These are phyloP conservation scores for Drosophila truncata DNA, from an alignment of 1,140 invertebrate genomes.

Conservation along the genomic window DNA sequence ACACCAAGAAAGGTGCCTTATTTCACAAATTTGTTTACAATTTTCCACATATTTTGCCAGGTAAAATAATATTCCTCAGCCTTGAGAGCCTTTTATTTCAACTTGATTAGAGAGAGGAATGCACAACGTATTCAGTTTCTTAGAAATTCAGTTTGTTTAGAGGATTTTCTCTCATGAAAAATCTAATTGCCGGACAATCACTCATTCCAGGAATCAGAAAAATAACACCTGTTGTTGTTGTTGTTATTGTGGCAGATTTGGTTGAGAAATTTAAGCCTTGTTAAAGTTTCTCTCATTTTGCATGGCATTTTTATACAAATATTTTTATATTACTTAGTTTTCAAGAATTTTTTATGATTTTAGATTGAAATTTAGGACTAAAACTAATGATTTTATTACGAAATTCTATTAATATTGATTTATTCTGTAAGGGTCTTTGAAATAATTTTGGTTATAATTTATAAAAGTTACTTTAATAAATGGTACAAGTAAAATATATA, in stretches of 20 bases:
- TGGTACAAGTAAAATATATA: no score
- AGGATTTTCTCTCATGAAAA: not conserved
- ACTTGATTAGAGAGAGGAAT: not conserved
- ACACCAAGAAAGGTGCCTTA: not conserved
- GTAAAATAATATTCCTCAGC: constrained; percentile 8
- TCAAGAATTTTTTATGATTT: not conserved
- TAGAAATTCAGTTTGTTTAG: constrained; percentile 4
- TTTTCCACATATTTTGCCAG: not conserved
- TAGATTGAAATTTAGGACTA: not conserved
- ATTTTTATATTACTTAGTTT: no score
- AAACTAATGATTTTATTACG: no score
- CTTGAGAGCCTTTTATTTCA: not conserved
- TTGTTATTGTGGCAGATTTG: not conserved
- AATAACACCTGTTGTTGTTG: constrained; percentile 17
- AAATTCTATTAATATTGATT: no score
- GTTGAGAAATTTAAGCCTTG: not conserved
- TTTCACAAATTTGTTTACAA: not conserved
- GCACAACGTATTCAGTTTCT: not conserved
- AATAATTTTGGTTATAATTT: not conserved
- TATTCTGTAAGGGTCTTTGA: no score
- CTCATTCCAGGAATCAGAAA: not conserved
- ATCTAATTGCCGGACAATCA: not conserved
- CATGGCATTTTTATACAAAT: not conserved
- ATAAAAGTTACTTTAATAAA: no score
- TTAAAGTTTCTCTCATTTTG: not conserved